Percentiles rank a stretch among this genome's conserved stretches.
phyloP scores from a whole-genome alignment of 2,113 vertebrate species.

The Cephalopterus ornatus region DNA sequence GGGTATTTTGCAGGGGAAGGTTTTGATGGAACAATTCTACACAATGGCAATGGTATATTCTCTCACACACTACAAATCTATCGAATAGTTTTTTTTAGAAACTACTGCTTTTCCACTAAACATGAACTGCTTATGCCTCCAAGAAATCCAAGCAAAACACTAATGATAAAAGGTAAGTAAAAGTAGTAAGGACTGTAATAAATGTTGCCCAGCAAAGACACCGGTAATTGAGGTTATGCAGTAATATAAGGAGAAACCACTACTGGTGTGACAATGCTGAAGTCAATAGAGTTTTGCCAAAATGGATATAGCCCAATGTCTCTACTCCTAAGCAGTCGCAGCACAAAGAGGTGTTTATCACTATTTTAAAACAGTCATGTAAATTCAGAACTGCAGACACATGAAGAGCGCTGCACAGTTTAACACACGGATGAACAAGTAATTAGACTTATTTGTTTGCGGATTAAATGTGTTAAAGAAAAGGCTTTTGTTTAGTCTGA shows the following conservation, averaged over 20 bases:
- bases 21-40: background rate
- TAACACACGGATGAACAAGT: constrained; percentile 28
- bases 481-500: background rate
- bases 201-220: background rate
- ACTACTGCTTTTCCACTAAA: background rate
- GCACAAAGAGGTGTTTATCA: background rate
- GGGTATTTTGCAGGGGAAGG: background rate
- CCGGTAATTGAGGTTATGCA: background rate
- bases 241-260: background rate
- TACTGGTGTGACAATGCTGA: background rate
- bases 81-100: background rate
- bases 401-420: background rate
- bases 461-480: constrained; percentile 1
- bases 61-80: background rate
- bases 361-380: background rate
- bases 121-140: background rate
- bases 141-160: background rate
- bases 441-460: constrained; percentile 31
- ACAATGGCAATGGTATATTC: background rate
- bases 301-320: background rate
- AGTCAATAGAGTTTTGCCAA: background rate
- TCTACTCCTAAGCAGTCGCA: background rate
- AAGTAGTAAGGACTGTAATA: background rate
- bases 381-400: background rate
- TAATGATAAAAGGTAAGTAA: constrained; percentile 7